Percentiles rank a stretch among this genome's conserved stretches.
These are phyloP conservation scores for Noctua janthe DNA, from an alignment of 2,888 invertebrate genomes.

Conservation along the genomic window DNA sequence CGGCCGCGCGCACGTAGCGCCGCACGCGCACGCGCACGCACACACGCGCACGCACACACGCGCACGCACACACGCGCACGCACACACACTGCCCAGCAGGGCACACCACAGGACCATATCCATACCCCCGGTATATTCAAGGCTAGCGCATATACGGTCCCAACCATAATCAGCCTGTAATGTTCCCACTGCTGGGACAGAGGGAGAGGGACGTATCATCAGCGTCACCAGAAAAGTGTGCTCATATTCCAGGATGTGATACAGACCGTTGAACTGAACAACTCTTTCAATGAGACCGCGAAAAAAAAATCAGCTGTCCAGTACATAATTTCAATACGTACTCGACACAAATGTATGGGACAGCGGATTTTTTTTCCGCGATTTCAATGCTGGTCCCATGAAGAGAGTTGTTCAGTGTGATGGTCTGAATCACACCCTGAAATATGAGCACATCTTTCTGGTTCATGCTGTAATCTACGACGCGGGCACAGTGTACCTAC, in stretches of 20 bases:
- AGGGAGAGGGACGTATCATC: background rate
- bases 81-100: background rate
- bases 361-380: background rate
- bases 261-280: background rate
- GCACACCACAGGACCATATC: background rate
- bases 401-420: background rate
- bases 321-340: no score
- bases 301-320: background rate
- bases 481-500: no score
- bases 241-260: background rate
- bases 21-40: slow-evolving; percentile 8
- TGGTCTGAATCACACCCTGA: background rate
- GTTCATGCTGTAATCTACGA: background rate
- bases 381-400: background rate
- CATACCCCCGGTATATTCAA: background rate
- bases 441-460: background rate
- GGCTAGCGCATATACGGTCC: background rate
- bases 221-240: background rate
- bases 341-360: background rate
- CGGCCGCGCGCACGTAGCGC: slow-evolving; percentile 69
- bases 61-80: no score
- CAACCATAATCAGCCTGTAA: background rate
- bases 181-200: background rate
- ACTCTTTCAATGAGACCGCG: no score
- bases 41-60: no score